Conservation (phyloP, 2,888 invertebrate genomes). For the Harpalus rufipes region DNA sequence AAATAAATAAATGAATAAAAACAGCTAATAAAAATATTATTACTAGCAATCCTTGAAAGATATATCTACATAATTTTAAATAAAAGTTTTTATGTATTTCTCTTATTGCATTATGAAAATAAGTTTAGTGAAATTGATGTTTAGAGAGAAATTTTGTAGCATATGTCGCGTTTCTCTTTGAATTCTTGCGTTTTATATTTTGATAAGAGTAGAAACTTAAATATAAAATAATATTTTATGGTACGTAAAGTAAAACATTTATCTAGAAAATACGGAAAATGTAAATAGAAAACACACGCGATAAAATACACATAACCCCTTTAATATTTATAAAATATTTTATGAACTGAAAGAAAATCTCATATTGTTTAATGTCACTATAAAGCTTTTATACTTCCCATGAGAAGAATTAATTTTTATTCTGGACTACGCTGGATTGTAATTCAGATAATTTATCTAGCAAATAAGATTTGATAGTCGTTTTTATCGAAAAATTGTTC, state of each 20-base stretch:
- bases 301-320: constrained; percentile 24
- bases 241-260: constrained; percentile 6
- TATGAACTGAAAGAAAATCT: constrained; percentile 20
- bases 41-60: too few species aligned
- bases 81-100: too few species aligned
- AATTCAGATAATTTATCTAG: constrained; percentile 22
- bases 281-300: constrained; percentile 14
- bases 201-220: neutral
- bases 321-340: constrained; percentile 30
- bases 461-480: neutral
- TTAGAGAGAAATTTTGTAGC: neutral
- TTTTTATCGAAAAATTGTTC: constrained; percentile 26
- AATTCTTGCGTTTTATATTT: neutral
- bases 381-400: constrained; percentile 16
- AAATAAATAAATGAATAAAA: too few species aligned
- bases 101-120: neutral
- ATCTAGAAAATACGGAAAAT: constrained; percentile 14
- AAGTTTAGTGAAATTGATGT: neutral
- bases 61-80: neutral
- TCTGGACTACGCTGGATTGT: neutral
- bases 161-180: neutral
- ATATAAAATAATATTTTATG: constrained; percentile 8
- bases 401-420: constrained; percentile 30
- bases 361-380: constrained; percentile 28
- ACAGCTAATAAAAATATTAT: too few species aligned